A percentile compares a stretch with the other conserved stretches of the same genome.
Evolutionary conservation across 2,113 vertebrate species (phyloP).

Genomic region (Malurus alboscapulatus): DNA sequence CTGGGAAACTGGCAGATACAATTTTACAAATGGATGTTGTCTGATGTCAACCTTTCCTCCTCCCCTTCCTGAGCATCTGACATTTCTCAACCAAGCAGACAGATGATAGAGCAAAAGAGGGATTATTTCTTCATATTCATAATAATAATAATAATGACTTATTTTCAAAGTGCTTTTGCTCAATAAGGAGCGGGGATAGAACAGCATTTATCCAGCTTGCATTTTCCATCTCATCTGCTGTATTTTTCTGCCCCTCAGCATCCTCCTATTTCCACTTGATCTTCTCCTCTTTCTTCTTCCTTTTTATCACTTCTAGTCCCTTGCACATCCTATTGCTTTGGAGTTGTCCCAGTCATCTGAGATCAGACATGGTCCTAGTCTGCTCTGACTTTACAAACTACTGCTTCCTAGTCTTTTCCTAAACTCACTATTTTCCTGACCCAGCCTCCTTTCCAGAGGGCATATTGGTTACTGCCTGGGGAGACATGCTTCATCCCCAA

Average conservation of each 20-base stretch:
- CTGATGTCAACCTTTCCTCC: conserved; percentile 32
- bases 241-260: neutral
- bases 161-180: conserved; percentile 37
- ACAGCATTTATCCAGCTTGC: neutral
- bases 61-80: conserved; percentile 11
- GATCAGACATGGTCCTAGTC: neutral
- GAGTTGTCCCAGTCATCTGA: neutral
- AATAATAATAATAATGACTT: conserved; percentile 38
- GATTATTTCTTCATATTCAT: conserved; percentile 46
- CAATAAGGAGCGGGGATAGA: neutral
- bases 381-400: neutral
- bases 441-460: neutral
- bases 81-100: neutral
- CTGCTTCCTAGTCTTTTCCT: neutral
- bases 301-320: neutral
- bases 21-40: conserved; percentile 63
- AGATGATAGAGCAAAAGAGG: conserved; percentile 41
- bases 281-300: neutral
- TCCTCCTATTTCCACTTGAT: neutral
- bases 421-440: neutral
- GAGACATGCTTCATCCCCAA: neutral
- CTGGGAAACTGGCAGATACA: conserved; percentile 37
- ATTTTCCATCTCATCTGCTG: neutral
- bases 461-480: neutral
- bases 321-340: neutral